Evolutionary conservation across 2,888 invertebrate genomes (phyloP), one percentile per base, ranked within the genome.

Genomic region (Cantharis nigra): DNA sequence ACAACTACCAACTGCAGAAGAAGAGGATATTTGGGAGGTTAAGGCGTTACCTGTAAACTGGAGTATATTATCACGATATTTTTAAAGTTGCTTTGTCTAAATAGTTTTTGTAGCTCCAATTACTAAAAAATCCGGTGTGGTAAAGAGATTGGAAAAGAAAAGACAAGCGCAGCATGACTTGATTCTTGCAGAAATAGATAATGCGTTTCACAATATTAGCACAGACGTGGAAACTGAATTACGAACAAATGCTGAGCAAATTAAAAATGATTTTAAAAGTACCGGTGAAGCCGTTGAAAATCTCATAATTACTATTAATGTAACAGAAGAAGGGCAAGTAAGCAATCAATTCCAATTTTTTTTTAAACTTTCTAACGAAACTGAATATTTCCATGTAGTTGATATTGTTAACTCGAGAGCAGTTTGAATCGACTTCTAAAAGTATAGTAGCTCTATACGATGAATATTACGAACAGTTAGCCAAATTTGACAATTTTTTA

Each of bases 161-260:
- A 78, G 82, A 63, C 80, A 80, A 79, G 16, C 69, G 4, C 79
- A 76, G 9, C 84, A 85, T 71, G 78, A 83, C 49, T 49, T 75
- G 3, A 75, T 80, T 18, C 64, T 85, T 11, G 74, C 79, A 49
- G 72, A 78, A 20, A 81, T 86, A 72, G 70, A 76, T 23, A 26
- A 30, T 9, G 77, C 78, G 64, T 82, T 82, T 70, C 74, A 69
- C 28, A 75, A 79, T 63, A 79, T 84, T 26, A 85, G 84, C 71
- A 20, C 73, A 11, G 81, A 84, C 70, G 78, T 83, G 7, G 84
- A 85, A 75, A 77, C 78, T 16, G 75, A 83, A 70, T 82, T 85
- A 18, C 77, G 81, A 74, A 20, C 76, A 20, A 72, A 79, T 78
- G 79, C 83, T 0, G 81, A 82, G 62, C 20, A 28, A 26, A 20